Percentiles rank a stretch among this genome's conserved stretches.
phyloP scores from a whole-genome alignment of 1,140 invertebrate genomes.

The Steinernema khuongi region DNA sequence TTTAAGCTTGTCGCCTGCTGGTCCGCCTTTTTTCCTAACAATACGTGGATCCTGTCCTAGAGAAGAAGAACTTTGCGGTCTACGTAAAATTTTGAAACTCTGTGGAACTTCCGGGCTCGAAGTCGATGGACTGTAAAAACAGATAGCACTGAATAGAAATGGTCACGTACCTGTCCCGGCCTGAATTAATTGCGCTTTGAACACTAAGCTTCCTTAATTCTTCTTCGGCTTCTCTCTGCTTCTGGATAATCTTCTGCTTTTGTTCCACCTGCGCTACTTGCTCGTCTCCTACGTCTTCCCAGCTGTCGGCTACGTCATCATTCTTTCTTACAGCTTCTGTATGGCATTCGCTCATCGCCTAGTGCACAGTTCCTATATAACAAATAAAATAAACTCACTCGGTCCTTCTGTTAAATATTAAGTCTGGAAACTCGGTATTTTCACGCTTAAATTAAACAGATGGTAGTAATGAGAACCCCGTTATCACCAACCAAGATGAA shows the following conservation, averaged over 20 bases:
- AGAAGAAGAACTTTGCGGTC: not conserved
- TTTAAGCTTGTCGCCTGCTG: not conserved
- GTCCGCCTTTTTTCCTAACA: not conserved
- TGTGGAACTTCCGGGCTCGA: not conserved
- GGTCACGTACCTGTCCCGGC: too few relatives aligned
- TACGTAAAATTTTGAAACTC: not conserved
- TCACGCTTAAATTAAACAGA: too few relatives aligned
- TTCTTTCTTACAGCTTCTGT: not conserved
- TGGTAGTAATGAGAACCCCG: too few relatives aligned
- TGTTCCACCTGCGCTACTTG: not conserved
- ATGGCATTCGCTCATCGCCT: not conserved
- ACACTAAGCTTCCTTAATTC: not conserved
- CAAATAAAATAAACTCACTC: too few relatives aligned
- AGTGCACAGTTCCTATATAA: too few relatives aligned
- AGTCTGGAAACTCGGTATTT: too few relatives aligned
- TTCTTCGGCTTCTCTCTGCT: slow-evolving; percentile 8
- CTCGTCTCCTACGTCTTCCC: not conserved
- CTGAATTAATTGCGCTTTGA: not conserved
- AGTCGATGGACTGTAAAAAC: not conserved
- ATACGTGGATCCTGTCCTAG: not conserved
- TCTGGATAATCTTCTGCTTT: not conserved
- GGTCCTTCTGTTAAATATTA: too few relatives aligned
- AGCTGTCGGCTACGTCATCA: not conserved
- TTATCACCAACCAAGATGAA: too few relatives aligned
- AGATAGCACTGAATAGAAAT: too few relatives aligned